Percentiles rank a stretch among this genome's conserved stretches.
These are phyloP conservation scores for Drosophila quadrilineata DNA, from an alignment of 1,140 invertebrate genomes.

Conservation along the genomic window DNA sequence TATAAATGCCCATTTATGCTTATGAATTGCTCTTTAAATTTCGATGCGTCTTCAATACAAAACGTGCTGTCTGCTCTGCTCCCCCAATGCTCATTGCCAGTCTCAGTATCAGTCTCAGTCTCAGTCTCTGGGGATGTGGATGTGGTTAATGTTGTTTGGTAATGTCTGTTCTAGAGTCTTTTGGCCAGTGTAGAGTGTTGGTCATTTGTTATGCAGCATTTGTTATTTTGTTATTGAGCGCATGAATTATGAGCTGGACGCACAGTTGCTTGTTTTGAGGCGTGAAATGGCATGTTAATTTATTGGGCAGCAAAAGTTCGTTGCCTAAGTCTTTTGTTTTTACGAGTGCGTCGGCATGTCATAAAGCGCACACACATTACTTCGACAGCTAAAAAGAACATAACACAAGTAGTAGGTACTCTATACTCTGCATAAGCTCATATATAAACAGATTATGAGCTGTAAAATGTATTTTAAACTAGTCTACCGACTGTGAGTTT, in stretches of 20 bases:
- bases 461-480: slow-evolving; percentile 29
- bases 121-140: no score
- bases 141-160: no score
- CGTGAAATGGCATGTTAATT: slow-evolving; percentile 77
- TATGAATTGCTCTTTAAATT: slow-evolving; percentile 78
- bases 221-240: slow-evolving; percentile 58
- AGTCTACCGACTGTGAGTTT: slow-evolving; percentile 9
- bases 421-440: background rate
- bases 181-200: slow-evolving; percentile 39
- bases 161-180: slow-evolving; percentile 8
- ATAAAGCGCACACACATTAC: slow-evolving; percentile 18
- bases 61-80: slow-evolving; percentile 39
- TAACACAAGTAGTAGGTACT: no score
- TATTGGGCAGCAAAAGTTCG: slow-evolving; percentile 48
- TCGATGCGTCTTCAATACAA: slow-evolving; percentile 70
- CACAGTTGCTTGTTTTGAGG: slow-evolving; percentile 61
- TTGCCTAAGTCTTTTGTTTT: slow-evolving; percentile 75
- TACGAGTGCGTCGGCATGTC: slow-evolving; percentile 33
- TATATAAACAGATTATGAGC: slow-evolving; percentile 17
- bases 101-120: no score
- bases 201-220: slow-evolving; percentile 75
- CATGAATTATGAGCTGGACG: slow-evolving; percentile 64
- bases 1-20: slow-evolving; percentile 74
- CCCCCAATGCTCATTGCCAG: no score
- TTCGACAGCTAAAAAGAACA: slow-evolving; percentile 5